These are phyloP conservation scores for Caenorhabditis wallacei DNA, from an alignment of 2,888 invertebrate genomes.

Conservation along the genomic window DNA sequence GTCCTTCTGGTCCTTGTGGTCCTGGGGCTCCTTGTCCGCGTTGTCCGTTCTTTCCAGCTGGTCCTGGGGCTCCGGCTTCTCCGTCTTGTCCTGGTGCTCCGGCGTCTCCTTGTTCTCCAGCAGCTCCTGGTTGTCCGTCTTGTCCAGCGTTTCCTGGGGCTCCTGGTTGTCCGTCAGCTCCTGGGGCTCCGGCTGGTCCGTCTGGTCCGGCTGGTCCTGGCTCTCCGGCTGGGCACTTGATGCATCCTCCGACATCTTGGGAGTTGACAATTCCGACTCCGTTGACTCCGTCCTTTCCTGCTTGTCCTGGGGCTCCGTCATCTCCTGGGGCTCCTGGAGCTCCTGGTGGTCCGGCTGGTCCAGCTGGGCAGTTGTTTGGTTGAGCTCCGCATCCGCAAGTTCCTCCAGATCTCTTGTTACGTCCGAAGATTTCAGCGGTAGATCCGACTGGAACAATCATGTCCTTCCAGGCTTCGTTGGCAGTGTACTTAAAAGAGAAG, in stretches of 20 bases:
- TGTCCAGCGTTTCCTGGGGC: slow-evolving; percentile 71
- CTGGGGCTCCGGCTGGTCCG: slow-evolving; percentile 73
- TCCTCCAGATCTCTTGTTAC: slow-evolving; percentile 73
- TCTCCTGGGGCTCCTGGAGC: slow-evolving; percentile 73
- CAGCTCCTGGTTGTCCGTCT: slow-evolving; percentile 70
- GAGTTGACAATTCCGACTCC: slow-evolving; percentile 68
- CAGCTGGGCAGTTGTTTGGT: slow-evolving; percentile 74
- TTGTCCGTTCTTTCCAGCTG: slow-evolving; percentile 73
- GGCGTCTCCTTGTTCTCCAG: slow-evolving; percentile 71
- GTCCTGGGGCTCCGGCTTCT: slow-evolving; percentile 70
- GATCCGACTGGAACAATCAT: slow-evolving; percentile 69
- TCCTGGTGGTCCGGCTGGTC: slow-evolving; percentile 76
- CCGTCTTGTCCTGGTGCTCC: slow-evolving; percentile 72
- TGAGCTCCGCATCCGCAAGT: slow-evolving; percentile 72
- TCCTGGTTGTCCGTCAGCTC: slow-evolving; percentile 74
- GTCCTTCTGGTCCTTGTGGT: slow-evolving; percentile 72
- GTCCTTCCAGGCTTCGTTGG: slow-evolving; percentile 76
- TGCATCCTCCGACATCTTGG: slow-evolving; percentile 70
- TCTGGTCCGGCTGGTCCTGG: slow-evolving; percentile 75
- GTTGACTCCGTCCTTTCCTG: slow-evolving; percentile 69
- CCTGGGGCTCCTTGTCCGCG: slow-evolving; percentile 75
- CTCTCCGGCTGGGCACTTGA: slow-evolving; percentile 76
- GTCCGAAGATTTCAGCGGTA: slow-evolving; percentile 72
- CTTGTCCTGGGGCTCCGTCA: slow-evolving; percentile 72
- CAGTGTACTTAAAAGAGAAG: slow-evolving; percentile 60